Percentiles rank a stretch among this genome's conserved stretches.
These are phyloP conservation scores for Xyliphius kryptos DNA, from an alignment of 2,113 vertebrate genomes.

Conservation along the genomic window DNA sequence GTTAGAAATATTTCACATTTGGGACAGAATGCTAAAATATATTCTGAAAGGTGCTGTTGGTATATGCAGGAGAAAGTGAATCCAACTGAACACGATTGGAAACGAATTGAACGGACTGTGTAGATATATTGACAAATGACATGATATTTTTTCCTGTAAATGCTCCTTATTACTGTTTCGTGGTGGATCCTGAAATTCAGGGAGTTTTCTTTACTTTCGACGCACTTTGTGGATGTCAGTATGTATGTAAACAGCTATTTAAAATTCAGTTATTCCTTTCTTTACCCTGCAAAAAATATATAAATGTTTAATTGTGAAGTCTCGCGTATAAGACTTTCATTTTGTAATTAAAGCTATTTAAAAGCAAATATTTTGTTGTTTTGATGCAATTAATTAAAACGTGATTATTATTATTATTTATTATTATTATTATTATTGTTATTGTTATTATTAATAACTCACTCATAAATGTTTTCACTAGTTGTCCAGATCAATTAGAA, in stretches of 20 bases:
- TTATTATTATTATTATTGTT: too few relatives aligned
- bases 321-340: slow-evolving; percentile 95
- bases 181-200: slow-evolving; percentile 97
- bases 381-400: too few relatives aligned
- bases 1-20: slow-evolving; percentile 19
- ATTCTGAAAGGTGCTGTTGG: slow-evolving; percentile 43
- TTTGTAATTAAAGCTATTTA: slow-evolving; percentile 98
- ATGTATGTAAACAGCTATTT: slow-evolving; percentile 98
- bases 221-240: slow-evolving; percentile 99
- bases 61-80: slow-evolving; percentile 47
- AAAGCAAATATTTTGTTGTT: slow-evolving; percentile 50
- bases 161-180: slow-evolving; percentile 82
- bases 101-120: slow-evolving; percentile 73
- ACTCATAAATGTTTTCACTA: too few relatives aligned
- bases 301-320: slow-evolving; percentile 99
- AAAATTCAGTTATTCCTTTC: slow-evolving; percentile 89
- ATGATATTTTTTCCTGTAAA: slow-evolving; percentile 86
- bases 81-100: slow-evolving; percentile 60
- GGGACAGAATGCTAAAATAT: slow-evolving; percentile 37
- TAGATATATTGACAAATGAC: slow-evolving; percentile 78
- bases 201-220: slow-evolving; percentile 86
- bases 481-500: too few relatives aligned
- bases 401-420: too few relatives aligned
- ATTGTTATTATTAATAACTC: too few relatives aligned
- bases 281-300: slow-evolving; percentile 89